A percentile compares a stretch with the other conserved stretches of the same genome.
These are phyloP conservation scores for Sebastes oblongus DNA, from an alignment of 2,797 vertebrate species.

Conservation along the genomic window DNA sequence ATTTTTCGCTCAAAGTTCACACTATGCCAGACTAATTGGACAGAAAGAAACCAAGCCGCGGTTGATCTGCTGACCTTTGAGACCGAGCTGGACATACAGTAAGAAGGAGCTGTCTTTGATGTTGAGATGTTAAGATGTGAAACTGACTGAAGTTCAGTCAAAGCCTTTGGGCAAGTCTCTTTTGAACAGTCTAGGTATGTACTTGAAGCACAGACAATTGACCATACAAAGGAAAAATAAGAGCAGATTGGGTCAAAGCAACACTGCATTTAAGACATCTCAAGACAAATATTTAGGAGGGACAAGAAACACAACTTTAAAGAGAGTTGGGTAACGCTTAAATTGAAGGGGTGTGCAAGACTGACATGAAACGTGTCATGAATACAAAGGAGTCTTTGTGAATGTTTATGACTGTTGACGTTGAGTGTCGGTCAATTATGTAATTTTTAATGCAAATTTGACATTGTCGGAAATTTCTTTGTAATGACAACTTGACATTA, in stretches of 20 bases:
- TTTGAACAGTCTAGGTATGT: background rate
- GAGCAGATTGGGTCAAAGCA: background rate
- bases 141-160: constrained; percentile 27
- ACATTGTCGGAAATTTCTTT: no score
- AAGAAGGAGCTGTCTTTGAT: constrained; percentile 39
- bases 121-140: constrained; percentile 30
- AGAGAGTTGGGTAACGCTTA: background rate
- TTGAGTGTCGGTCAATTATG: background rate
- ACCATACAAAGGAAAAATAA: background rate
- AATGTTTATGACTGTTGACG: background rate
- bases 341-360: background rate
- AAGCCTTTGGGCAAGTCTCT: constrained; percentile 23
- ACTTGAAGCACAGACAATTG: background rate
- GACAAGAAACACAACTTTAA: background rate
- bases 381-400: background rate
- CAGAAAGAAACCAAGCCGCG: background rate
- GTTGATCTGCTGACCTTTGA: constrained; percentile 40
- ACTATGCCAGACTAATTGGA: constrained; percentile 34
- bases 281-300: background rate
- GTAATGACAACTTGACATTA: no score
- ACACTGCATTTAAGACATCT: background rate
- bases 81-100: constrained; percentile 22
- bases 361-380: background rate
- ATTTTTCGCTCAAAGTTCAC: background rate
- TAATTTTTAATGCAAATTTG: no score